These are phyloP conservation scores for Caenorhabditis drosophilae DNA, from an alignment of 2,888 invertebrate genomes.

Conservation along the genomic window DNA sequence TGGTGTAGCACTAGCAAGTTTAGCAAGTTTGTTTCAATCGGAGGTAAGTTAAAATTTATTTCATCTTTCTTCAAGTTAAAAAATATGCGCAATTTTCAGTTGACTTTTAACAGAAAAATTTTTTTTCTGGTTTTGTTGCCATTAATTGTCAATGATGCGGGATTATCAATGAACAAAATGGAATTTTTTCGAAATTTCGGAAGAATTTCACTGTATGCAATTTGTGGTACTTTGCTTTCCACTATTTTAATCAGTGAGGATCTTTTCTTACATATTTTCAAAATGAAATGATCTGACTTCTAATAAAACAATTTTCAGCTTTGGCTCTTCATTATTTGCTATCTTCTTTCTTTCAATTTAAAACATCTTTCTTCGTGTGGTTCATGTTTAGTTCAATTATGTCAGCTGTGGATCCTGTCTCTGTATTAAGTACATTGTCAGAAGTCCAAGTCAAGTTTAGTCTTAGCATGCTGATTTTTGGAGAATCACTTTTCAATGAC, in stretches of 20 bases:
- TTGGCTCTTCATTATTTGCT: no score
- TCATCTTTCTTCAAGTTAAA: no score
- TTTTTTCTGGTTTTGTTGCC: constrained; percentile 97
- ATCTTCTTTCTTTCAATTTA: no score
- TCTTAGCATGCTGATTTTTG: constrained; percentile 43
- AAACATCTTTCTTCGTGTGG: no score
- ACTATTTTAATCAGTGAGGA: no score
- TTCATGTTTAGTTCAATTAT: no score
- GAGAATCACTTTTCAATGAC: constrained; percentile 70
- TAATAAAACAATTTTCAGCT: constrained; percentile 45
- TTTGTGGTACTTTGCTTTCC: no score
- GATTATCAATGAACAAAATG: constrained; percentile 96
- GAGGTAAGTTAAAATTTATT: no score
- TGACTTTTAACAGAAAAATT: constrained; percentile 76
- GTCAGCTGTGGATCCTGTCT: constrained; percentile 65
- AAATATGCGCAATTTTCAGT: no score
- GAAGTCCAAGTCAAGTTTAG: constrained; percentile 77
- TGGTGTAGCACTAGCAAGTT: constrained; percentile 22
- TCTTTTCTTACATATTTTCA: constrained; percentile 4
- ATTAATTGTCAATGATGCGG: constrained; percentile 95
- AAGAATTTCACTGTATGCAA: no score
- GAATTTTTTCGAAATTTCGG: no score
- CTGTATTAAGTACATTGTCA: constrained; percentile 61
- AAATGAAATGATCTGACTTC: no score
- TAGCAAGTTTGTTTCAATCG: not conserved